These are phyloP conservation scores for Bradypodion ventrale DNA, from an alignment of 2,797 vertebrate species.

Conservation along the genomic window DNA sequence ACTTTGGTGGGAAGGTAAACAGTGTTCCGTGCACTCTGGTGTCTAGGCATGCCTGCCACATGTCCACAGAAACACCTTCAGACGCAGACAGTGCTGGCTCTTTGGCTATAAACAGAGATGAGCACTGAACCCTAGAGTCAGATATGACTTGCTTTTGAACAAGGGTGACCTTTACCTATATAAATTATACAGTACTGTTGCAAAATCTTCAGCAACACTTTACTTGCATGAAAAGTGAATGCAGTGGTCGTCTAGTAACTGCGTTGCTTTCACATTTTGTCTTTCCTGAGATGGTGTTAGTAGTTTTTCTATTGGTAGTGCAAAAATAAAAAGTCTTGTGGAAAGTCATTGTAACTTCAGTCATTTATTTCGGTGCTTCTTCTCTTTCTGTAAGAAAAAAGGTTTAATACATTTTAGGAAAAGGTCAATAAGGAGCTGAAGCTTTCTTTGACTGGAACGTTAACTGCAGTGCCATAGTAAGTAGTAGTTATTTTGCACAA, in stretches of 20 bases:
- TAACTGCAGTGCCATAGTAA: slow-evolving; percentile 13
- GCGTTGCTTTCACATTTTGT: not conserved
- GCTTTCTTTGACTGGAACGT: not conserved
- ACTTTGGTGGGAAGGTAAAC: no score
- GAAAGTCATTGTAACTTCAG: not conserved
- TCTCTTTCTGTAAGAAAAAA: not conserved
- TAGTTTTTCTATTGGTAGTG: not conserved
- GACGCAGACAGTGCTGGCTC: no score
- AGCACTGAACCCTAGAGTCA: no score
- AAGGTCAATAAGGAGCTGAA: slow-evolving; percentile 26
- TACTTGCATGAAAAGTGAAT: not conserved
- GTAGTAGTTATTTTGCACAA: slow-evolving; percentile 2
- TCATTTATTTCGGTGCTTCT: not conserved
- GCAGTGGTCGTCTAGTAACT: not conserved
- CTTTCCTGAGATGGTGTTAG: not conserved
- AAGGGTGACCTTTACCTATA: no score
- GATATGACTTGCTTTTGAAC: no score
- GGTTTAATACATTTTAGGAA: not conserved
- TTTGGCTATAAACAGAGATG: no score
- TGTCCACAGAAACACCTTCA: no score
- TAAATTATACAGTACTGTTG: no score
- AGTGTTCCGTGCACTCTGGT: no score
- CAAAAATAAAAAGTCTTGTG: not conserved
- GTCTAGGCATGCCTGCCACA: no score
- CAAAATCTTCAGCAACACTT: not conserved